These are phyloP conservation scores for Volucella inanis DNA, from an alignment of 2,888 invertebrate genomes.

Conservation along the genomic window DNA sequence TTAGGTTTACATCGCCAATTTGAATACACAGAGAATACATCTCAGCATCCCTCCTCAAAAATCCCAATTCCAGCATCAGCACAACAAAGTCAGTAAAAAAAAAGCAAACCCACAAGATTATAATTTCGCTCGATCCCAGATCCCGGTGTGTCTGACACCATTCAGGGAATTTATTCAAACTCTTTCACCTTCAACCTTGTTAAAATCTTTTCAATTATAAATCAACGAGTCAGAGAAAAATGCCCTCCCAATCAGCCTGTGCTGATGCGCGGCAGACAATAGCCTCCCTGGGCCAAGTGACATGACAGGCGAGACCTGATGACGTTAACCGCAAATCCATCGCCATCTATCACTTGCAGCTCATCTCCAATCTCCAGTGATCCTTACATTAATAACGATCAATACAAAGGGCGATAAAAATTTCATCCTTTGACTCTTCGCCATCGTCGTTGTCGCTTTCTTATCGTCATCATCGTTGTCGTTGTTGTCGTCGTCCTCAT, in stretches of 20 bases:
- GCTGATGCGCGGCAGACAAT: slow-evolving; percentile 47
- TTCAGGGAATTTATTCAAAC: slow-evolving; percentile 42
- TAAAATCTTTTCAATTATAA: slow-evolving; percentile 75
- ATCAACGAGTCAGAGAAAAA: slow-evolving; percentile 62
- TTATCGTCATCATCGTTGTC: slow-evolving; percentile 29
- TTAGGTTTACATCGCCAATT: too few species aligned
- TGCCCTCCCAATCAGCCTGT: slow-evolving; percentile 53
- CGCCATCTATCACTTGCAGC: slow-evolving; percentile 31
- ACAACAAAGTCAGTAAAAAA: slow-evolving; percentile 40
- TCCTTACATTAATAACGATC: slow-evolving; percentile 45
- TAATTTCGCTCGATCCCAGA: slow-evolving; percentile 48
- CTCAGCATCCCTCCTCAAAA: slow-evolving; percentile 40
- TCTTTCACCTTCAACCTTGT: slow-evolving; percentile 75
- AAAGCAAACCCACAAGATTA: slow-evolving; percentile 57
- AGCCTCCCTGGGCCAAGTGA: slow-evolving; percentile 52
- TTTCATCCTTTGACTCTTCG: slow-evolving; percentile 18
- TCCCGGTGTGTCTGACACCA: background rate
- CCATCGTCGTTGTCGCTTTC: slow-evolving; percentile 17
- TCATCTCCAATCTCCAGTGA: slow-evolving; percentile 52
- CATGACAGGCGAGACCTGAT: slow-evolving; percentile 62
- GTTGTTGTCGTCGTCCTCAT: slow-evolving; percentile 21
- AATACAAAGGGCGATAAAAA: slow-evolving; percentile 62
- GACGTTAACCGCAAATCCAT: slow-evolving; percentile 68
- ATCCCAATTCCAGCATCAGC: slow-evolving; percentile 44
- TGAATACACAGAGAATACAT: background rate